Conservation (phyloP, 2,888 invertebrate genomes). For the Drosophila testacea region DNA sequence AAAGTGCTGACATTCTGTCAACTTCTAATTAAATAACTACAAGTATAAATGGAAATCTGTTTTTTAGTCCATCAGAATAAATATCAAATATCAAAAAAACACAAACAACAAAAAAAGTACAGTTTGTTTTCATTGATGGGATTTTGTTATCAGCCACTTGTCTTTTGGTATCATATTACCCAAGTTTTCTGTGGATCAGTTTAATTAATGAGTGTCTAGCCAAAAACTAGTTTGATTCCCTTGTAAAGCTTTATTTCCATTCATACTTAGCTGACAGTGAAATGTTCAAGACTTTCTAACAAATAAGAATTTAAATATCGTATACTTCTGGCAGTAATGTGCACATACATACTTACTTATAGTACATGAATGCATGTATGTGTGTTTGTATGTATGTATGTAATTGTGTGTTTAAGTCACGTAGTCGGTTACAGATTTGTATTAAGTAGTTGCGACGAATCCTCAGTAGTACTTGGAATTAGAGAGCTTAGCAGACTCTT, state of each 20-base stretch:
- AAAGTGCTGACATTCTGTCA: constrained; percentile 14
- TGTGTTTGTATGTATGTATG: too few species aligned
- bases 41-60: constrained; percentile 43
- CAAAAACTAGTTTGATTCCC: background rate
- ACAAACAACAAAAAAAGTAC: background rate
- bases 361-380: too few species aligned
- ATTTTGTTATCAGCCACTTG: constrained; percentile 7
- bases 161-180: constrained; percentile 24
- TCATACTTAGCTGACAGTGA: too few species aligned
- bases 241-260: background rate
- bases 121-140: constrained; percentile 8
- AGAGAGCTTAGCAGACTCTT: too few species aligned
- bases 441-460: too few species aligned
- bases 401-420: too few species aligned
- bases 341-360: too few species aligned
- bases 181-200: background rate
- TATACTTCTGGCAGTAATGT: too few species aligned
- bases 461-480: too few species aligned
- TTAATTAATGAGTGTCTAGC: background rate
- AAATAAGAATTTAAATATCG: too few species aligned
- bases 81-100: constrained; percentile 36
- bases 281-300: too few species aligned
- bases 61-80: constrained; percentile 26
- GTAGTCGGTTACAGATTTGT: too few species aligned
- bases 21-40: constrained; percentile 3